These are phyloP conservation scores for Drosophila algonquin DNA, from an alignment of 2,888 invertebrate species.

Conservation along the genomic window DNA sequence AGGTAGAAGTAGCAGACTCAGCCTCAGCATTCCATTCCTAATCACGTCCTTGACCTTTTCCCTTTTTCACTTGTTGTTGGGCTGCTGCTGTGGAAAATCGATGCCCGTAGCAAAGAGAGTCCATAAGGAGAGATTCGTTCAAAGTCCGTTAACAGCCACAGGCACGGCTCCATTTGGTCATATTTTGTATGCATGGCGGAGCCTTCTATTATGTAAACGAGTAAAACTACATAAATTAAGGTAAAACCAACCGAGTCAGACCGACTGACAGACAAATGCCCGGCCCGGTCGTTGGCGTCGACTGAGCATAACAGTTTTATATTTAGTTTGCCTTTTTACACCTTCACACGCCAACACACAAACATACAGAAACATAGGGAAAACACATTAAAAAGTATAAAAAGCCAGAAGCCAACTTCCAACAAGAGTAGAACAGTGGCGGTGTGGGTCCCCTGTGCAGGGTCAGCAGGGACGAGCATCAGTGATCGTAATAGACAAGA, in stretches of 20 bases:
- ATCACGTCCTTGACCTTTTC: constrained; percentile 73
- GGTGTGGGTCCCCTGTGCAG: neutral
- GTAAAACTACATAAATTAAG: constrained; percentile 65
- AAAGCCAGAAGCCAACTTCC: constrained; percentile 76
- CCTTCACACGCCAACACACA: constrained; percentile 65
- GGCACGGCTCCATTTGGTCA: constrained; percentile 25
- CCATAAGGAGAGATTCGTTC: neutral
- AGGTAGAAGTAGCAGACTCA: constrained; percentile 47
- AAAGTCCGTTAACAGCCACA: constrained; percentile 3
- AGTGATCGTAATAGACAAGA: neutral
- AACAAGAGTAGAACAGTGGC: constrained; percentile 60
- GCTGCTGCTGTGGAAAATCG: constrained; percentile 60
- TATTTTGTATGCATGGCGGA: constrained; percentile 63
- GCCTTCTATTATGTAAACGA: constrained; percentile 56
- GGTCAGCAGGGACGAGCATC: neutral
- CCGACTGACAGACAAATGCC: constrained; percentile 34
- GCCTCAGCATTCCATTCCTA: constrained; percentile 16
- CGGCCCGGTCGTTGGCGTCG: constrained; percentile 61
- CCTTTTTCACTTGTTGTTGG: constrained; percentile 68
- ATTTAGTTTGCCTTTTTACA: constrained; percentile 72
- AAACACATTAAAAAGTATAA: constrained; percentile 68
- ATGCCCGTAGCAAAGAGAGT: constrained; percentile 34
- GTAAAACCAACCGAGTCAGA: constrained; percentile 36
- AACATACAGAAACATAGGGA: constrained; percentile 31
- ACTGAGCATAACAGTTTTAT: constrained; percentile 76